phyloP scores from a whole-genome alignment of 2,113 vertebrate species.

The Plotosus lineatus region DNA sequence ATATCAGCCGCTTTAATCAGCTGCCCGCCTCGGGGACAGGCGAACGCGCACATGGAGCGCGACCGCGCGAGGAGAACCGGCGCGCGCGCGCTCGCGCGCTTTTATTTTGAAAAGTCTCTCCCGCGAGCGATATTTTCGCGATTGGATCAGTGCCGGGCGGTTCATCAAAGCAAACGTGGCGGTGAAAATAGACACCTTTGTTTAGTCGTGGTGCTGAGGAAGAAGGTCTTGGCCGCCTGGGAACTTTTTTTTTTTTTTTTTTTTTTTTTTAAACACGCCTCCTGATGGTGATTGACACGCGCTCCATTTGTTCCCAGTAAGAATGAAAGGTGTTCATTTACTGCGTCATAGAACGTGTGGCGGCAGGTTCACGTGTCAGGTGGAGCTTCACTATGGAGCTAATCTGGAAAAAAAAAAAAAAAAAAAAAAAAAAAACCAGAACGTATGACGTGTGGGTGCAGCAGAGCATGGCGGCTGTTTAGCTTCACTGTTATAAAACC shows the following conservation, averaged over 20 bases:
- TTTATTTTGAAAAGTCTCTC: conserved; percentile 43
- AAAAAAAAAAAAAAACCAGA: too few species aligned
- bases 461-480: background rate
- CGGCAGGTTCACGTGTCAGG: background rate
- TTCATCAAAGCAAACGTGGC: conserved; percentile 43
- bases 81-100: conserved; percentile 48
- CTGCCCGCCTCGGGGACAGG: conserved; percentile 58
- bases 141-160: conserved; percentile 36
- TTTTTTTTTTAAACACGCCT: too few species aligned
- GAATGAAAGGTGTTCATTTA: background rate
- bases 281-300: background rate
- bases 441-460: background rate
- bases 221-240: too few species aligned
- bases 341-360: background rate
- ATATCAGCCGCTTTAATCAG: conserved; percentile 66
- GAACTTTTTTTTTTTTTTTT: too few species aligned
- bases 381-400: too few species aligned
- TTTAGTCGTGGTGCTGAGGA: too few species aligned
- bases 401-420: too few species aligned
- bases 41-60: conserved; percentile 64
- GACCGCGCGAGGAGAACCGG: conserved; percentile 45
- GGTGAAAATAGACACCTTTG: conserved; percentile 43
- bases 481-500: conserved; percentile 3
- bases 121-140: conserved; percentile 47
- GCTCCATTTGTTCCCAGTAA: conserved; percentile 15